phyloP scores from a whole-genome alignment of 2,888 invertebrate species.

The Acronicta aceris region DNA sequence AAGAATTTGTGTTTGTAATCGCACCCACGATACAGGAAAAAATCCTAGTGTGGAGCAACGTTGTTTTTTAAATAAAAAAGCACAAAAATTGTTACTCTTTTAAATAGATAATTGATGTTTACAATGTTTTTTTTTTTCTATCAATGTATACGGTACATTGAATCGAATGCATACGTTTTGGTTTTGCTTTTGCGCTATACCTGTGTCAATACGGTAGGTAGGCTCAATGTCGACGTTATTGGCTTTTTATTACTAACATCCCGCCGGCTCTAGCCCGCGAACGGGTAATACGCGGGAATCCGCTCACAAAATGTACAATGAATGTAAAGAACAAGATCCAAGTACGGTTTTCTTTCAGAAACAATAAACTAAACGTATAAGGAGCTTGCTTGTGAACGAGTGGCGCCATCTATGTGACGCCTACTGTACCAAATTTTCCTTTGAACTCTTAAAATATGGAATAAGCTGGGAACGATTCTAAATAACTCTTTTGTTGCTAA shows the following conservation, averaged over 20 bases:
- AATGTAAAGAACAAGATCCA: slow-evolving; percentile 41
- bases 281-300: slow-evolving; percentile 26
- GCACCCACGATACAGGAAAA: too few relatives aligned
- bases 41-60: too few relatives aligned
- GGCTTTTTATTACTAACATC: slow-evolving; percentile 40
- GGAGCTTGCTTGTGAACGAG: background rate
- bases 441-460: slow-evolving; percentile 12
- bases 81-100: too few relatives aligned
- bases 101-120: too few relatives aligned
- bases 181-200: slow-evolving; percentile 9
- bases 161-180: too few relatives aligned
- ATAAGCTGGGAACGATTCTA: background rate
- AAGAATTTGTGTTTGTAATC: too few relatives aligned
- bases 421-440: slow-evolving; percentile 10
- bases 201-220: slow-evolving; percentile 24
- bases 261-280: slow-evolving; percentile 19
- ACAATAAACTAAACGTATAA: slow-evolving; percentile 29
- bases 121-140: too few relatives aligned
- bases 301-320: slow-evolving; percentile 40
- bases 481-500: slow-evolving; percentile 17
- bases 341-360: slow-evolving; percentile 22
- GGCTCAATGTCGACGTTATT: slow-evolving; percentile 43
- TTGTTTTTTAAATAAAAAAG: too few relatives aligned
- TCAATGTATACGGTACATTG: too few relatives aligned
- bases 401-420: slow-evolving; percentile 30